These are phyloP conservation scores for Lumbricus terrestris DNA, from an alignment of 2,888 invertebrate genomes.

Conservation along the genomic window DNA sequence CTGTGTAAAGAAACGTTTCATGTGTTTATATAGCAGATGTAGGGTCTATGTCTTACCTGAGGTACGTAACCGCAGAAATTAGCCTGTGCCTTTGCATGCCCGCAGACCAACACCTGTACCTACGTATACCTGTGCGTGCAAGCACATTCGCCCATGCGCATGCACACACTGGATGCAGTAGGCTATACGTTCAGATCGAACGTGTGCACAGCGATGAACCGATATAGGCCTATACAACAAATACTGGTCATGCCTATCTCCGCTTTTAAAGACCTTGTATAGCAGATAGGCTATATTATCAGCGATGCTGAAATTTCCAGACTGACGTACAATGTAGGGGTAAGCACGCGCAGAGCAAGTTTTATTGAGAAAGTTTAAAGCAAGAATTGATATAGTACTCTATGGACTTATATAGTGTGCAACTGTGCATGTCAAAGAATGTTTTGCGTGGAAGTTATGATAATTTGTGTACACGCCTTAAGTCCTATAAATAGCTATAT, in stretches of 20 bases:
- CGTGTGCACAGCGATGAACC: not conserved
- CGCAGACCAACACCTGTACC: not conserved
- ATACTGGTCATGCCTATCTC: not conserved
- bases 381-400: no score
- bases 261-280: no score
- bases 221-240: not conserved
- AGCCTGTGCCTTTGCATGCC: not conserved
- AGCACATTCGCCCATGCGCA: not conserved
- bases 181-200: not conserved
- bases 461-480: not conserved
- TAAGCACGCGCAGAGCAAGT: not conserved
- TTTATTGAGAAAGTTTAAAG: not conserved
- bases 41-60: not conserved
- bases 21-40: not conserved
- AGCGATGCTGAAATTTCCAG: no score
- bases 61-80: not conserved
- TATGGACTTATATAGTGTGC: no score
- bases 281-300: no score
- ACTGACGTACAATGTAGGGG: not conserved
- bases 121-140: no score
- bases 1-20: not conserved
- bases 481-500: no score
- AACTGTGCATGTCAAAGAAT: not conserved
- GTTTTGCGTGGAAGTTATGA: not conserved
- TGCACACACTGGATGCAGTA: not conserved